phyloP scores from a whole-genome alignment of 1,140 invertebrate species.

The Hestina assimilis region DNA sequence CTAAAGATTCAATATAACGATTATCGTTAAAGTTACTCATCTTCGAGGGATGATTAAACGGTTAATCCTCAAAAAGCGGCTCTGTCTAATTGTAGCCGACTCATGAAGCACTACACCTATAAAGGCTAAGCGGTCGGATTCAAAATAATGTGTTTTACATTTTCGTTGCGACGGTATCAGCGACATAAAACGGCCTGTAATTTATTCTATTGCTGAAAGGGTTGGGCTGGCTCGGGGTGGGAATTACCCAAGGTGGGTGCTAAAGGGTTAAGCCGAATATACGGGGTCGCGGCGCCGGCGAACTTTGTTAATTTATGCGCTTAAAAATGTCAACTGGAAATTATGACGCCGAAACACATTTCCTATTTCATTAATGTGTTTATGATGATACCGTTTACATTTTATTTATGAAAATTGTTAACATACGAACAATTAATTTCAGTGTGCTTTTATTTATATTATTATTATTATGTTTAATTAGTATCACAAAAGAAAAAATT shows the following conservation, averaged over 20 bases:
- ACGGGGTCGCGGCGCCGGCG: conserved; percentile 71
- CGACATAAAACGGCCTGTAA: conserved; percentile 76
- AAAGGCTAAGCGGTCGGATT: conserved; percentile 75
- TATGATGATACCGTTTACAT: conserved; percentile 30
- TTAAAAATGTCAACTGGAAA: conserved; percentile 78
- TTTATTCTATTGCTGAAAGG: conserved; percentile 79
- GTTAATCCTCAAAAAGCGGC: conserved; percentile 67
- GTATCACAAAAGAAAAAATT: too few relatives aligned
- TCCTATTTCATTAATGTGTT: conserved; percentile 65
- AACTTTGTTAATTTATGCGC: conserved; percentile 78
- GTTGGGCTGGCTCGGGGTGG: conserved; percentile 69
- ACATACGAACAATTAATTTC: not conserved
- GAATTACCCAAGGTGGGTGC: conserved; percentile 78
- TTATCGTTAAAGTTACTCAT: conserved; percentile 47
- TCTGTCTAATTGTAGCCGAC: conserved; percentile 68
- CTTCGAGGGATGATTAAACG: conserved; percentile 45
- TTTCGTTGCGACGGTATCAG: conserved; percentile 74
- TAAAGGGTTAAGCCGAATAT: conserved; percentile 77
- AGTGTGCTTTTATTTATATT: not conserved
- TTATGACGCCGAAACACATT: conserved; percentile 76
- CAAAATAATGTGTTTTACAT: conserved; percentile 77
- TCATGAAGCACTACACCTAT: conserved; percentile 67
- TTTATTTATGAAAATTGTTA: conserved; percentile 5
- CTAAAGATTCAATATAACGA: conserved; percentile 50
- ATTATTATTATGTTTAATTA: too few relatives aligned